phyloP scores from a whole-genome alignment of 2,888 invertebrate species.

The Agriopis leucophaearia region DNA sequence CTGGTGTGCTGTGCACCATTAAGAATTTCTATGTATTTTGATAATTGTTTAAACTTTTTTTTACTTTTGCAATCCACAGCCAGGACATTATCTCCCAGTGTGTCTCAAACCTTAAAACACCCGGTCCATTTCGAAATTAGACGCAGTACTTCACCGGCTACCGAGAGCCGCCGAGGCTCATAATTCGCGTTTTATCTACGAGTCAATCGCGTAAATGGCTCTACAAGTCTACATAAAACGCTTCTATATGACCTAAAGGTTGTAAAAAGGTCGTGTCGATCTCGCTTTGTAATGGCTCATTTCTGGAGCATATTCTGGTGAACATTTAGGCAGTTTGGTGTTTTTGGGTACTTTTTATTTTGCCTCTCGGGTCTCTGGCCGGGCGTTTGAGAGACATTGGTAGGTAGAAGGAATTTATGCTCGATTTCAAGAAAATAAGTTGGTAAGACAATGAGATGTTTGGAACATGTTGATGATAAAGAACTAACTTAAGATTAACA shows the following conservation, averaged over 20 bases:
- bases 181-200: slow-evolving; percentile 58
- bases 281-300: slow-evolving; percentile 20
- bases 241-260: slow-evolving; percentile 31
- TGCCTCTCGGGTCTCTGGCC: slow-evolving; percentile 8
- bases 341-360: slow-evolving; percentile 14
- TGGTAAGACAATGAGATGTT: neutral
- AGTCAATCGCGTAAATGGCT: slow-evolving; percentile 59
- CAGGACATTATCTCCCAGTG: slow-evolving; percentile 37
- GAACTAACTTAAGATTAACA: no score
- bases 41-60: no score
- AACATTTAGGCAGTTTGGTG: slow-evolving; percentile 7
- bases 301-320: slow-evolving; percentile 5
- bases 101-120: slow-evolving; percentile 32
- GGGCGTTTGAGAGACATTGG: slow-evolving; percentile 12
- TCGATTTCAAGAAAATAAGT: neutral
- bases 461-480: no score
- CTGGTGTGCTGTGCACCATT: no score
- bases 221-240: slow-evolving; percentile 23
- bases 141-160: slow-evolving; percentile 56
- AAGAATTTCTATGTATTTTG: no score
- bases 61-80: no score
- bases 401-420: neutral
- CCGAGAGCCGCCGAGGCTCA: slow-evolving; percentile 47
- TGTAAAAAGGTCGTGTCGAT: slow-evolving; percentile 25
- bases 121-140: slow-evolving; percentile 61